Percentiles rank a stretch among this genome's conserved stretches.
Evolutionary conservation across 2,888 invertebrate genomes (phyloP).

Genomic region (Cantharis lateralis): DNA sequence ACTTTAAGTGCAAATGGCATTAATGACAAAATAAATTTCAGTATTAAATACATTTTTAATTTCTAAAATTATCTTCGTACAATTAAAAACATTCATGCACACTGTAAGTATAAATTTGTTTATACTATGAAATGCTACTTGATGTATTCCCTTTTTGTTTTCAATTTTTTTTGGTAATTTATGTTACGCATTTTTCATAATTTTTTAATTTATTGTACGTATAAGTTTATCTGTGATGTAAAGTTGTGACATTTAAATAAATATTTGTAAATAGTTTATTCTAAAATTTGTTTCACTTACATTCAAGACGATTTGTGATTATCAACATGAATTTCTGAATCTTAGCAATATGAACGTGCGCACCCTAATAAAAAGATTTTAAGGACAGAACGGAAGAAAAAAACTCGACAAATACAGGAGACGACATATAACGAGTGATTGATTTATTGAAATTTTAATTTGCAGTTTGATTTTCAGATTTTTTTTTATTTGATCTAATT

Average conservation of each 20-base stretch:
- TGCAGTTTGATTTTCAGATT: too few relatives aligned
- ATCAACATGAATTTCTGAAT: too few relatives aligned
- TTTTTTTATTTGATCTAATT: too few relatives aligned
- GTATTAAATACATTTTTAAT: neutral
- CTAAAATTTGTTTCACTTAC: neutral
- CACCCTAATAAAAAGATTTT: too few relatives aligned
- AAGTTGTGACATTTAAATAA: conserved; percentile 34
- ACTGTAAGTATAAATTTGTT: neutral
- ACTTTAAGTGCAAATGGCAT: too few relatives aligned
- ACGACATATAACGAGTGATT: too few relatives aligned
- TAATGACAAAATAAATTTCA: neutral
- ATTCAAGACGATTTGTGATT: neutral
- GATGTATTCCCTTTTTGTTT: neutral
- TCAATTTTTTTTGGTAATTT: neutral
- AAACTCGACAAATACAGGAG: too few relatives aligned
- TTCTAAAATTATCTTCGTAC: neutral
- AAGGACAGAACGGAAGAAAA: too few relatives aligned
- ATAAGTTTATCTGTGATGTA: conserved; percentile 31
- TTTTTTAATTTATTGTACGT: conserved; percentile 8
- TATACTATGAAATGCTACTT: neutral
- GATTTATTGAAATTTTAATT: too few relatives aligned
- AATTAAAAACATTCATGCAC: neutral
- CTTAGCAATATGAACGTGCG: too few relatives aligned
- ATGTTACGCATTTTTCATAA: conserved; percentile 7
- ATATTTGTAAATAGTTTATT: conserved; percentile 3